Evolutionary conservation across 2,797 vertebrate genomes (phyloP).

Genomic region (Catamblyrhynchus diadema): DNA sequence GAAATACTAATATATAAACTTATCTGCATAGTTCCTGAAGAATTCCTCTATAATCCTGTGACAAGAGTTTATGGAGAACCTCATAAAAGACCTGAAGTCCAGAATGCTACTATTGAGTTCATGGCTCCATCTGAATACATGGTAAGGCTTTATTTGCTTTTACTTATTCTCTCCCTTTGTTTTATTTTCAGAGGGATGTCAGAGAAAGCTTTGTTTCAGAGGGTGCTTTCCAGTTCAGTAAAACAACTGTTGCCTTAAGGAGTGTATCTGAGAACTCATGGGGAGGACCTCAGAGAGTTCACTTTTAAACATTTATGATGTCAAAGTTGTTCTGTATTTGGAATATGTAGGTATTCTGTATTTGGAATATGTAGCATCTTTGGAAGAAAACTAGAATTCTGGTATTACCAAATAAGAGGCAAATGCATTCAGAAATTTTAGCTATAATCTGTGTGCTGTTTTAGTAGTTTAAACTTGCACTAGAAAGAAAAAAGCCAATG

Average conservation of each 20-base stretch:
- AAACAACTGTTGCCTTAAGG: background rate
- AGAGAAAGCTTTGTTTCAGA: background rate
- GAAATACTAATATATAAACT: background rate
- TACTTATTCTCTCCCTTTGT: background rate
- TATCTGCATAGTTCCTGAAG: constrained; percentile 86
- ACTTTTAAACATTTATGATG: background rate
- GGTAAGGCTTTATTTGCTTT: constrained; percentile 73
- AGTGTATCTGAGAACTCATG: background rate
- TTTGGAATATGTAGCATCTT: background rate
- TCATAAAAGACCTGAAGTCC: constrained; percentile 94
- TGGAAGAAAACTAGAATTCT: background rate
- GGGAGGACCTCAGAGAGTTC: background rate
- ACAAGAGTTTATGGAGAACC: constrained; percentile 94
- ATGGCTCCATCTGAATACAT: constrained; percentile 98
- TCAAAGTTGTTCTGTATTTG: background rate
- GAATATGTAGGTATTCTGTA: background rate
- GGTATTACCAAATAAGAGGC: background rate
- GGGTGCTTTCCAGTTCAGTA: background rate
- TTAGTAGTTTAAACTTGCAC: background rate
- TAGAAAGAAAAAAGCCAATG: background rate
- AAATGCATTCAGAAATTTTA: background rate
- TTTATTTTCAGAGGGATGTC: background rate
- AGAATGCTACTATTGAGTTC: constrained; percentile 95
- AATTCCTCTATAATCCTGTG: constrained; percentile 97
- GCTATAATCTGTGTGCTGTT: background rate